A percentile compares a stretch with the other conserved stretches of the same genome.
Evolutionary conservation across 2,113 vertebrate species (phyloP).

Genomic region (Rana temporaria): DNA sequence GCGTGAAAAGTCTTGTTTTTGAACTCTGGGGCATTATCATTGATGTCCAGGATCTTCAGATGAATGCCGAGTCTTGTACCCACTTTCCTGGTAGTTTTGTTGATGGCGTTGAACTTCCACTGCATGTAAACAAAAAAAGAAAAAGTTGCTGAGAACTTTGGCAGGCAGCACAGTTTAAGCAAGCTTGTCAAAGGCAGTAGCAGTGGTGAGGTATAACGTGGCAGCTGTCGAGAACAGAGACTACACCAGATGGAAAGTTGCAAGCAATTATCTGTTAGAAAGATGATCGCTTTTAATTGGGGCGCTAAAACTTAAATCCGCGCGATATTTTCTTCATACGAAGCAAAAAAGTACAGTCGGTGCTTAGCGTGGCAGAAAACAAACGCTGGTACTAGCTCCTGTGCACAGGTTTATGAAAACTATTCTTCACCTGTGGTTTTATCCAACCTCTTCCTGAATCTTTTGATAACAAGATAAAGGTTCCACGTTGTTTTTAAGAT

Average conservation of each 20-base stretch:
- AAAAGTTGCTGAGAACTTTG: slow-evolving; percentile 17
- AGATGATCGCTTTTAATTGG: slow-evolving; percentile 30
- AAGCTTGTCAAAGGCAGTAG: background rate
- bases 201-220: background rate
- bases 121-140: slow-evolving; percentile 45
- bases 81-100: accelerated
- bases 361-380: background rate
- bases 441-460: no score
- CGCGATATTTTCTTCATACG: background rate
- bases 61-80: slow-evolving; percentile 61
- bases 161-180: background rate
- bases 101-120: slow-evolving; percentile 58
- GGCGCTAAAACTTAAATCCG: background rate
- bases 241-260: background rate
- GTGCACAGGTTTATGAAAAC: background rate
- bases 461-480: no score
- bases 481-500: no score
- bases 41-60: slow-evolving; percentile 61
- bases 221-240: slow-evolving; percentile 4
- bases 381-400: background rate
- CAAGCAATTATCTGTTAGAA: slow-evolving; percentile 1
- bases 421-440: no score
- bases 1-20: background rate
- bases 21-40: slow-evolving; percentile 66
- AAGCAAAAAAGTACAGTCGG: background rate